phyloP scores from a whole-genome alignment of 2,888 invertebrate species.

The Drosophila eohydei region DNA sequence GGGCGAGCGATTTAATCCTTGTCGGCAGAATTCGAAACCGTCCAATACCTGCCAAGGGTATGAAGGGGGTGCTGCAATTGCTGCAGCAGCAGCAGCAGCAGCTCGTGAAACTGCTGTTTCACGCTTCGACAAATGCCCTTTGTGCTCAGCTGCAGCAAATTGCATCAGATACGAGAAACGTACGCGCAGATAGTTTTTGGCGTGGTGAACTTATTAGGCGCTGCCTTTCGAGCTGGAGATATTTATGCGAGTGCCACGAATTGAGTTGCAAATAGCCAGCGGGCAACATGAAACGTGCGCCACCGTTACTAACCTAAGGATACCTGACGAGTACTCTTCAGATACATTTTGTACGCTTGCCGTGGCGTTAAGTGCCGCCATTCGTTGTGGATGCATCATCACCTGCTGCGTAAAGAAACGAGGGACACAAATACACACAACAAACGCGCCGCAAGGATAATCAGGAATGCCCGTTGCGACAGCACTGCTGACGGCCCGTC shows the following conservation, averaged over 20 bases:
- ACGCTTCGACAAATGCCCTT: constrained; percentile 75
- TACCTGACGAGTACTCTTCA: constrained; percentile 36
- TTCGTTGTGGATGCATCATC: constrained; percentile 58
- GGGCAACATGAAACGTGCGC: constrained; percentile 75
- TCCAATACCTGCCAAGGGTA: constrained; percentile 6
- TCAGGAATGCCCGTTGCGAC: constrained; percentile 51
- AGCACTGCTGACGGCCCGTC: not conserved
- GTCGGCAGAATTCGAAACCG: constrained; percentile 23
- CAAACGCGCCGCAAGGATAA: constrained; percentile 77
- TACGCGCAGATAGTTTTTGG: constrained; percentile 35
- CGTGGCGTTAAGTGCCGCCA: constrained; percentile 71
- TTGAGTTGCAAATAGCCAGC: constrained; percentile 77
- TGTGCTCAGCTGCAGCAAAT: constrained; percentile 68
- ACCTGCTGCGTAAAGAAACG: constrained; percentile 50
- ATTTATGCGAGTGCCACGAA: constrained; percentile 78
- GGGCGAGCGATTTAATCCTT: constrained; percentile 67
- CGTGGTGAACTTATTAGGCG: constrained; percentile 70
- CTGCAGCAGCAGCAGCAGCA: constrained; percentile 39
- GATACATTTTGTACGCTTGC: constrained; percentile 30
- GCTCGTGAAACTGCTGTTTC: constrained; percentile 79
- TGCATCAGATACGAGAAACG: constrained; percentile 57
- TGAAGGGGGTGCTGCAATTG: constrained; percentile 46
- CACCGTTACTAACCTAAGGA: constrained; percentile 48
- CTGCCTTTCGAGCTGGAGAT: constrained; percentile 48
- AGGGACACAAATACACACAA: constrained; percentile 7